phyloP scores from a whole-genome alignment of 2,888 invertebrate genomes.

The Drosophila quinaria region DNA sequence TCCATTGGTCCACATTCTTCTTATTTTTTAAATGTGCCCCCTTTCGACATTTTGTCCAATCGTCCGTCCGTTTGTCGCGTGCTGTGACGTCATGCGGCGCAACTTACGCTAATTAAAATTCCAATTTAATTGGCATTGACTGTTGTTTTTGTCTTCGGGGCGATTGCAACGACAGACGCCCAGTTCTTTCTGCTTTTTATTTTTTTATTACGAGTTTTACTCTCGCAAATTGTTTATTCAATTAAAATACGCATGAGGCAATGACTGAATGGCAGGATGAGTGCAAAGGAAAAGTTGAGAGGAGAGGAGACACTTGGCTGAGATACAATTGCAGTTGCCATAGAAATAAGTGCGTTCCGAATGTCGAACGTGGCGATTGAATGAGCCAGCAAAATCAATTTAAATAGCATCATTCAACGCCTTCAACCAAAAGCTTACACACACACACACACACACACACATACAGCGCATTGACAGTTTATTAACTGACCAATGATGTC shows the following conservation, averaged over 20 bases:
- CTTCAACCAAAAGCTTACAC: conserved; percentile 63
- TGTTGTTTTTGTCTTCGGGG: conserved; percentile 78
- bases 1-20: neutral
- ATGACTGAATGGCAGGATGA: conserved; percentile 26
- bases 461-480: conserved; percentile 69
- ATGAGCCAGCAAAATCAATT: conserved; percentile 77
- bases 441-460: conserved; percentile 5
- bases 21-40: conserved; percentile 1
- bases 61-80: conserved; percentile 8
- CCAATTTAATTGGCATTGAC: conserved; percentile 81
- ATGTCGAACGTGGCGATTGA: conserved; percentile 40
- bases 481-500: conserved; percentile 67
- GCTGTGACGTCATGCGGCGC: conserved; percentile 63
- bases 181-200: conserved; percentile 19
- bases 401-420: conserved; percentile 77
- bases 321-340: conserved; percentile 31
- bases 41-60: conserved; percentile 11
- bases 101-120: conserved; percentile 82
- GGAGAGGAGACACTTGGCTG: conserved; percentile 11
- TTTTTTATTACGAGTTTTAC: conserved; percentile 26
- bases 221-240: conserved; percentile 73
- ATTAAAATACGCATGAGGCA: conserved; percentile 72
- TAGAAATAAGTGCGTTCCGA: conserved; percentile 23
- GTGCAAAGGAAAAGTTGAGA: neutral
- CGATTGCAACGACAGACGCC: conserved; percentile 53